These are phyloP conservation scores for Atrichornis clamosus DNA, from an alignment of 2,113 vertebrate species.

Conservation along the genomic window DNA sequence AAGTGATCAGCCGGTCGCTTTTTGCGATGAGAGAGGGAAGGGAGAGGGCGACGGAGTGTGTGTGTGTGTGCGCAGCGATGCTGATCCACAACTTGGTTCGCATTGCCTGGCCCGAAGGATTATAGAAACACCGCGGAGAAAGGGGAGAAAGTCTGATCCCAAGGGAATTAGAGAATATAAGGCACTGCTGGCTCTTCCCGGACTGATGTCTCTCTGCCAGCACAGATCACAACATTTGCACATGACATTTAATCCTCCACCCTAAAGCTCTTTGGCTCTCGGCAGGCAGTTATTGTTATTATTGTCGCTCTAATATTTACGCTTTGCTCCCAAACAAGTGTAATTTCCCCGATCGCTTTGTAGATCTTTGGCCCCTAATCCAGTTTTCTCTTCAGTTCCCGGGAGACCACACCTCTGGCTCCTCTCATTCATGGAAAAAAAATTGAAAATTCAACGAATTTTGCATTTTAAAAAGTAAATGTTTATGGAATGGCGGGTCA, in stretches of 20 bases:
- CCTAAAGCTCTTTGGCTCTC: neutral
- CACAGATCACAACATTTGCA: neutral
- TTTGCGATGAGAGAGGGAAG: neutral
- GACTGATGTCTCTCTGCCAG: neutral
- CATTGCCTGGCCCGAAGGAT: neutral
- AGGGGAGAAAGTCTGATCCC: neutral
- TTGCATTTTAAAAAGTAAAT: neutral
- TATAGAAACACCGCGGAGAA: neutral
- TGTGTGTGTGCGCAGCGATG: neutral
- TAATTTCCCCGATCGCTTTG: neutral
- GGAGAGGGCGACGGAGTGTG: neutral
- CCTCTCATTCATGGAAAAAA: neutral
- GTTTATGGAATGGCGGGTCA: neutral
- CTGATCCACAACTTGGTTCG: neutral
- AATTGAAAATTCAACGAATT: neutral
- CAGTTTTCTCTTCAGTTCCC: neutral
- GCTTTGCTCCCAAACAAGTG: neutral
- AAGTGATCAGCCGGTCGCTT: accelerated
- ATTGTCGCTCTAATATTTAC: neutral
- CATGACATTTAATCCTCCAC: neutral
- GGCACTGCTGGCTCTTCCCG: neutral
- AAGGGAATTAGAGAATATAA: neutral
- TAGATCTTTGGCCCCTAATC: neutral
- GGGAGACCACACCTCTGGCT: neutral
- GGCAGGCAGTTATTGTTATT: neutral